Percentiles rank a stretch among this genome's conserved stretches.
Conservation (phyloP, 2,888 invertebrate genomes). For the Polymixis lichenea region DNA sequence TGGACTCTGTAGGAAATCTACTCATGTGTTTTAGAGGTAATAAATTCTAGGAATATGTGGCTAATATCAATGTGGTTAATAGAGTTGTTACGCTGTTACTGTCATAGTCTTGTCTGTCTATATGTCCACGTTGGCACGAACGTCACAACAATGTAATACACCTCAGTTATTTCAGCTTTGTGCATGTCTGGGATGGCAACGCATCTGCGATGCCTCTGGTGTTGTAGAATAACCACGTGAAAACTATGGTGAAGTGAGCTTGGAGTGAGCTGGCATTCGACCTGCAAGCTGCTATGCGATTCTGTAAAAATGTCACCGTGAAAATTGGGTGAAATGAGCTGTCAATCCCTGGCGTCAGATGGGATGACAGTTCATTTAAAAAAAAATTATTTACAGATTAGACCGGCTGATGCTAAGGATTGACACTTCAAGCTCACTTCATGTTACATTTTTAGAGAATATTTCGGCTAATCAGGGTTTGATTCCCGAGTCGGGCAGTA, state of each 20-base stretch:
- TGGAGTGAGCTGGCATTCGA: not conserved
- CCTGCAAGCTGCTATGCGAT: too few species aligned
- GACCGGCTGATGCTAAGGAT: not conserved
- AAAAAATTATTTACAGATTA: too few species aligned
- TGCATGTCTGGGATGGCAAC: not conserved
- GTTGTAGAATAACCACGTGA: not conserved
- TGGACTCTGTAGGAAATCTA: constrained; percentile 10
- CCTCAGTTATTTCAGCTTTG: not conserved
- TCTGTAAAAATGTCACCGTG: too few species aligned
- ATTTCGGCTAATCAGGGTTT: not conserved
- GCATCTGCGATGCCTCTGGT: not conserved
- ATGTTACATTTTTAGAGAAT: not conserved
- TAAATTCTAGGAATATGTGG: constrained; percentile 34
- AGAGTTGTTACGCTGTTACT: constrained; percentile 21
- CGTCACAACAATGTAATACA: too few species aligned
- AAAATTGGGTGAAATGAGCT: too few species aligned
- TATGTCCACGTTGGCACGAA: not conserved
- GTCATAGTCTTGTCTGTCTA: not conserved
- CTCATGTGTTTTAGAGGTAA: not conserved
- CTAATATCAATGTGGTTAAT: constrained; percentile 7
- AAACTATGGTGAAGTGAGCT: not conserved
- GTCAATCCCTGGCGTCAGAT: too few species aligned
- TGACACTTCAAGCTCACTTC: not conserved
- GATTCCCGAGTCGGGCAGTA: too few species aligned
- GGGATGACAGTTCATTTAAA: too few species aligned